Percentiles rank a stretch among this genome's conserved stretches.
phyloP scores from a whole-genome alignment of 2,113 vertebrate genomes.

The Eolophus roseicapilla region DNA sequence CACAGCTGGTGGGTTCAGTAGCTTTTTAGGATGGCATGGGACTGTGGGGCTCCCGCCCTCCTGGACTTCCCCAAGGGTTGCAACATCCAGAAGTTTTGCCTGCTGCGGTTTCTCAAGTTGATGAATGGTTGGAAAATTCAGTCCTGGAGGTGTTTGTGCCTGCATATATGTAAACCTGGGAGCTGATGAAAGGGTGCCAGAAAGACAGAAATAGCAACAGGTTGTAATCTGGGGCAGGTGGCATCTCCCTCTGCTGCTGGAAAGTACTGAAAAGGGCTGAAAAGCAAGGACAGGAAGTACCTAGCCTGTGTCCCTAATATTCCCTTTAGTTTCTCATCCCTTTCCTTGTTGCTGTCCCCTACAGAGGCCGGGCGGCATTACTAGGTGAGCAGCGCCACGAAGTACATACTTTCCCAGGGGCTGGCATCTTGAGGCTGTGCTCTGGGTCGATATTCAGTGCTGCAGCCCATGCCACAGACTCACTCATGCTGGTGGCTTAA shows the following conservation, averaged over 20 bases:
- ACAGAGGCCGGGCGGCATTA: background rate
- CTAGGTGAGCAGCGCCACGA: rapidly evolving
- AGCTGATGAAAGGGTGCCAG: background rate
- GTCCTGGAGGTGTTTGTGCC: background rate
- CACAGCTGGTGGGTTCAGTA: rapidly evolving
- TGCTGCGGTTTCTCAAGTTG: background rate
- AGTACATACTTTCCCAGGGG: background rate
- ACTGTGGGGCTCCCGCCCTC: rapidly evolving
- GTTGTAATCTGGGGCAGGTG: background rate
- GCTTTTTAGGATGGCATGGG: background rate
- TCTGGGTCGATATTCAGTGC: rapidly evolving
- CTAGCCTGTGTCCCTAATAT: background rate
- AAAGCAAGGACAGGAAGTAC: background rate
- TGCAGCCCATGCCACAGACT: rapidly evolving
- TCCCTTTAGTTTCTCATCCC: background rate
- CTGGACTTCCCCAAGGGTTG: background rate
- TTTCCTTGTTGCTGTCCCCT: background rate
- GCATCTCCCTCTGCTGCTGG: background rate
- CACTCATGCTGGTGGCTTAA: background rate
- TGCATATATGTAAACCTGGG: background rate
- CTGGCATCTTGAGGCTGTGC: background rate
- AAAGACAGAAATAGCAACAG: background rate
- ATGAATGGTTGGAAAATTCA: background rate
- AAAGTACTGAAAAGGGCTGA: background rate
- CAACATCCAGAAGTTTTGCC: background rate